phyloP scores from a whole-genome alignment of 2,888 invertebrate genomes.

The Helicoverpa assulta region DNA sequence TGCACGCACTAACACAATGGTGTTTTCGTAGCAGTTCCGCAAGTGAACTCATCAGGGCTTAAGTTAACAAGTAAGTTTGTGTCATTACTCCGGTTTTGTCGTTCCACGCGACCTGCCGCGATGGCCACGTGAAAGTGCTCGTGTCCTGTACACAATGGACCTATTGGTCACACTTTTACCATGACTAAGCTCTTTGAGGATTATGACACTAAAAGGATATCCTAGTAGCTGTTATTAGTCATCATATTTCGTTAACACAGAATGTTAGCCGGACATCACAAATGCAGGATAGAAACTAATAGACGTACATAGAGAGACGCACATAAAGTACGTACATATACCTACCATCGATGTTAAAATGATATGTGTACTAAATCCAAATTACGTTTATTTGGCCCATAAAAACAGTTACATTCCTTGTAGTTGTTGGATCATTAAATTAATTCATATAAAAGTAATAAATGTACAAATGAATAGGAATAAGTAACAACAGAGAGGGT shows the following conservation, averaged over 20 bases:
- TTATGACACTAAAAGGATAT: neutral
- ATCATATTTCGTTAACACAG: neutral
- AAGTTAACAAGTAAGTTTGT: conserved; percentile 2
- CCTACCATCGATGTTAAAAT: too few species aligned
- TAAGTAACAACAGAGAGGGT: neutral
- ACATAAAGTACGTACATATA: too few species aligned
- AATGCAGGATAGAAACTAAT: too few species aligned
- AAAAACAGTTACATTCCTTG: neutral
- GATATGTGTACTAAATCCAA: too few species aligned
- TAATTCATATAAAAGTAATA: neutral
- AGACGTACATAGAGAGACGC: too few species aligned
- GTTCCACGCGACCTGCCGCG: conserved; percentile 39
- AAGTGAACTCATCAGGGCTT: conserved; percentile 5
- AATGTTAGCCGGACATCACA: neutral
- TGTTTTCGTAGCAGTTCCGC: conserved; percentile 41
- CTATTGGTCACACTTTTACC: conserved; percentile 31
- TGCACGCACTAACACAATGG: conserved; percentile 37
- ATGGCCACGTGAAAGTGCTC: conserved; percentile 38
- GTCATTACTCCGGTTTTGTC: conserved; percentile 33
- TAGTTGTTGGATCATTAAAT: neutral
- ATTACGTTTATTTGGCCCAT: too few species aligned
- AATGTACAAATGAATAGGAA: neutral
- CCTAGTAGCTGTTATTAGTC: neutral
- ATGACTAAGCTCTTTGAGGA: neutral
- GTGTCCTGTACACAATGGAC: conserved; percentile 26